Conservation (phyloP, 2,888 invertebrate species). For the Nineta flava region DNA sequence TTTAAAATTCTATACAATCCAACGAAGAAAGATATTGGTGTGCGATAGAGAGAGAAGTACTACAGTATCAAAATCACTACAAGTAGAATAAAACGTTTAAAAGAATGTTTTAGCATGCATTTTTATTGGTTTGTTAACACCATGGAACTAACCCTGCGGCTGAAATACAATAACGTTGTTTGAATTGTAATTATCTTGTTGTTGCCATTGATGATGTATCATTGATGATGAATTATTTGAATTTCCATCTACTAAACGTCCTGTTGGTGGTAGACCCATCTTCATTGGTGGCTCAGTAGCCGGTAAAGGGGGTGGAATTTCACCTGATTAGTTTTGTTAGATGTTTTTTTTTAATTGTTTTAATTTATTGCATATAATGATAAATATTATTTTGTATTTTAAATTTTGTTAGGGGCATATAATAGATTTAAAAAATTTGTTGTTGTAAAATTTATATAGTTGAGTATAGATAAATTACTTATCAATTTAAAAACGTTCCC, state of each 20-base stretch:
- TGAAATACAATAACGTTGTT: constrained; percentile 5
- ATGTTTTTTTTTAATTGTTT: not conserved
- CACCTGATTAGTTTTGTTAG: constrained; percentile 24
- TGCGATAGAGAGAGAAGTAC: too few species aligned
- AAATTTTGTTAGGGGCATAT: not conserved
- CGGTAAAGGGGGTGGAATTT: constrained; percentile 41
- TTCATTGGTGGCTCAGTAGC: constrained; percentile 35
- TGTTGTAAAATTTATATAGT: not conserved
- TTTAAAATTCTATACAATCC: too few species aligned
- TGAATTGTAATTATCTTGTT: constrained; percentile 5
- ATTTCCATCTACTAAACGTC: constrained; percentile 23
- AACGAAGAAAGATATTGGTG: too few species aligned
- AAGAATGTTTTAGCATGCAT: not conserved
- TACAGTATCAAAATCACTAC: not conserved
- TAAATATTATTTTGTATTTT: not conserved
- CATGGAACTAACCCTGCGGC: not conserved
- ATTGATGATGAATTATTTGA: constrained; percentile 20
- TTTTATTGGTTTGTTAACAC: not conserved
- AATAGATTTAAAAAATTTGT: not conserved
- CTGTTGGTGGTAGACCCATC: constrained; percentile 21
- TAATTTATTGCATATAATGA: not conserved
- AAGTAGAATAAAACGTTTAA: not conserved
- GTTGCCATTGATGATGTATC: constrained; percentile 13
- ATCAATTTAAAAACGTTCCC: not conserved
- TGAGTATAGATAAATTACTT: not conserved